phyloP scores from a whole-genome alignment of 2,888 invertebrate genomes.

The Strigamia maritima region DNA sequence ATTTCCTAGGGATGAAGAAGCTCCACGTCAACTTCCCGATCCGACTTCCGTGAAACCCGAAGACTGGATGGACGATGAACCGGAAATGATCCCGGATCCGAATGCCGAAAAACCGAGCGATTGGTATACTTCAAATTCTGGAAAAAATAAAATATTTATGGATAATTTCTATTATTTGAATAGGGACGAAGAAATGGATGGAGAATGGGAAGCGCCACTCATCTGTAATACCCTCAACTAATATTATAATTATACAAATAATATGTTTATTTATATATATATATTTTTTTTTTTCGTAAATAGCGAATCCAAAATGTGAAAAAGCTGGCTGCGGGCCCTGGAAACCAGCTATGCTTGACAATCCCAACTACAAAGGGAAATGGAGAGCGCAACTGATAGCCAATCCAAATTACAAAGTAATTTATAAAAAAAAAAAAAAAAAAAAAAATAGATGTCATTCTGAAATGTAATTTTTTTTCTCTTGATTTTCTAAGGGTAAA shows the following conservation, averaged over 20 bases:
- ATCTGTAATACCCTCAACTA: constrained; percentile 54
- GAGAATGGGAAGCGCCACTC: constrained; percentile 94
- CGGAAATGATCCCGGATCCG: constrained; percentile 76
- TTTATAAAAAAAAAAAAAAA: too few species aligned
- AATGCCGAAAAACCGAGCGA: constrained; percentile 82
- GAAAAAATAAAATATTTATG: constrained; percentile 11
- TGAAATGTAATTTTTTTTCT: background rate
- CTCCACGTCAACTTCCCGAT: constrained; percentile 85
- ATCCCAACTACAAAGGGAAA: constrained; percentile 92
- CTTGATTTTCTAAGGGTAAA: constrained; percentile 53
- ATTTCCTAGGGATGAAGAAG: constrained; percentile 73
- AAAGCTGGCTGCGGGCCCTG: constrained; percentile 87
- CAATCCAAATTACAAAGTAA: constrained; percentile 58
- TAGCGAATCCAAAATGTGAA: constrained; percentile 79
- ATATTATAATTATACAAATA: too few species aligned
- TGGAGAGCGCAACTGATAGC: constrained; percentile 71
- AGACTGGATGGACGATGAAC: constrained; percentile 91
- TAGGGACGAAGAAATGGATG: constrained; percentile 95
- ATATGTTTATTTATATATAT: too few species aligned
- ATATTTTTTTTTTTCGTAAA: constrained; percentile 37
- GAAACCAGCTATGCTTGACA: constrained; percentile 76
- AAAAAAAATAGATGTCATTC: too few species aligned
- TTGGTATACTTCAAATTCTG: constrained; percentile 60
- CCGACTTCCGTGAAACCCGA: constrained; percentile 77
- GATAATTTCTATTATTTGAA: constrained; percentile 36